These are phyloP conservation scores for Ectropis grisescens DNA, from an alignment of 1,140 invertebrate species.

Conservation along the genomic window DNA sequence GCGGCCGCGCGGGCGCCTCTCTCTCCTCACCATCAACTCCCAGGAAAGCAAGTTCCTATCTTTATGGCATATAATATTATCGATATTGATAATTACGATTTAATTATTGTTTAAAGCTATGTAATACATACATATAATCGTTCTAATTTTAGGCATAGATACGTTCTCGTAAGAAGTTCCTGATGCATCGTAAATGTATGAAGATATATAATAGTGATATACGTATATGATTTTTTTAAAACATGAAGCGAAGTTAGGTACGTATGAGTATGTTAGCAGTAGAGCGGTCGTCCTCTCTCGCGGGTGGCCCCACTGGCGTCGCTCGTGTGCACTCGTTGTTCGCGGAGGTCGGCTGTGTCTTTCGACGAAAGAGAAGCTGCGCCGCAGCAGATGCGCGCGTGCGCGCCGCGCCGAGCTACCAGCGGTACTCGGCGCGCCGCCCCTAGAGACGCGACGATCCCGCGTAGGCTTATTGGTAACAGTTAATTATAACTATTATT, in stretches of 20 bases:
- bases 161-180: slow-evolving; percentile 72
- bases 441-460: slow-evolving; percentile 63
- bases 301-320: slow-evolving; percentile 31
- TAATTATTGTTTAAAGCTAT: slow-evolving; percentile 72
- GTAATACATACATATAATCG: slow-evolving; percentile 73
- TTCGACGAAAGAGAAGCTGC: too few species aligned
- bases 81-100: slow-evolving; percentile 72
- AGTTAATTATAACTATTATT: slow-evolving; percentile 67
- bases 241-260: slow-evolving; percentile 63
- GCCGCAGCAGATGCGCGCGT: not conserved
- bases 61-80: slow-evolving; percentile 73
- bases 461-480: slow-evolving; percentile 69
- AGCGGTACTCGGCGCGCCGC: slow-evolving; percentile 9
- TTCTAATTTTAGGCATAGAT: slow-evolving; percentile 71
- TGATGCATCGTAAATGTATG: slow-evolving; percentile 69
- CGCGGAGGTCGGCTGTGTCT: too few species aligned
- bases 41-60: slow-evolving; percentile 79
- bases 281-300: slow-evolving; percentile 60
- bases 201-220: slow-evolving; percentile 64
- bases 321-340: not conserved
- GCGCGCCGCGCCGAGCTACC: not conserved
- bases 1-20: slow-evolving; percentile 44
- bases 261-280: slow-evolving; percentile 65
- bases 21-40: slow-evolving; percentile 64
- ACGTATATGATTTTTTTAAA: slow-evolving; percentile 69